A percentile compares a stretch with the other conserved stretches of the same genome.
Conservation (phyloP, 2,888 invertebrate genomes). For the Drosophila neotestacea region DNA sequence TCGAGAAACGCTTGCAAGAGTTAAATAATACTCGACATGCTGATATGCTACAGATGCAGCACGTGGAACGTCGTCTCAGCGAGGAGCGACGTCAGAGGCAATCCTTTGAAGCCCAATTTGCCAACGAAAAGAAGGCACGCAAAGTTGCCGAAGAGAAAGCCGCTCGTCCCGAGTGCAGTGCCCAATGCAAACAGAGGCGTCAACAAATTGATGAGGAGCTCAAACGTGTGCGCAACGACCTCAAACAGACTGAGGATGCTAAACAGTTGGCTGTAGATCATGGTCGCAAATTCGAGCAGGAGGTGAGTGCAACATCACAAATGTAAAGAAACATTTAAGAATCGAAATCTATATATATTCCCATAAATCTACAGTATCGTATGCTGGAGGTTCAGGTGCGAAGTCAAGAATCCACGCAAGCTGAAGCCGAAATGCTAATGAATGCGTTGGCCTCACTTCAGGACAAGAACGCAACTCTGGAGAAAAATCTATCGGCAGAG, state of each 20-base stretch:
- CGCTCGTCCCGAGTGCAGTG: conserved; percentile 88
- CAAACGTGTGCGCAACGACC: conserved; percentile 88
- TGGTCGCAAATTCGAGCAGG: conserved; percentile 84
- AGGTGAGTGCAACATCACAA: conserved; percentile 64
- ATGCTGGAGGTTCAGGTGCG: conserved; percentile 84
- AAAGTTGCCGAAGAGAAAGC: conserved; percentile 86
- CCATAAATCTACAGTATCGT: conserved; percentile 72
- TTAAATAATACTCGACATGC: conserved; percentile 90
- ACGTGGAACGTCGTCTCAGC: conserved; percentile 92
- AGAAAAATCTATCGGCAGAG: conserved; percentile 97
- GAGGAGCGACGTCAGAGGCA: conserved; percentile 93
- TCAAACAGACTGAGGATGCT: conserved; percentile 89
- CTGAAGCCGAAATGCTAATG: conserved; percentile 91
- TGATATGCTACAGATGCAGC: conserved; percentile 91
- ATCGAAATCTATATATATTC: neutral
- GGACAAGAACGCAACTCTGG: conserved; percentile 96
- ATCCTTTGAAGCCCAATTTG: conserved; percentile 90
- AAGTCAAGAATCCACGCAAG: conserved; percentile 83
- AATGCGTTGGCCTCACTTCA: conserved; percentile 93
- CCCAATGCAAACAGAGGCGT: conserved; percentile 88
- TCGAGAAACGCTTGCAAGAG: conserved; percentile 93
- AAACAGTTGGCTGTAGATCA: conserved; percentile 85
- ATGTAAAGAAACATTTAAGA: too few relatives aligned
- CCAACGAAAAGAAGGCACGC: conserved; percentile 90
- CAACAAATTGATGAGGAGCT: conserved; percentile 90